Percentiles rank a stretch among this genome's conserved stretches.
Conservation (phyloP, 2,797 vertebrate genomes). For the Sebastes hubbsi region DNA sequence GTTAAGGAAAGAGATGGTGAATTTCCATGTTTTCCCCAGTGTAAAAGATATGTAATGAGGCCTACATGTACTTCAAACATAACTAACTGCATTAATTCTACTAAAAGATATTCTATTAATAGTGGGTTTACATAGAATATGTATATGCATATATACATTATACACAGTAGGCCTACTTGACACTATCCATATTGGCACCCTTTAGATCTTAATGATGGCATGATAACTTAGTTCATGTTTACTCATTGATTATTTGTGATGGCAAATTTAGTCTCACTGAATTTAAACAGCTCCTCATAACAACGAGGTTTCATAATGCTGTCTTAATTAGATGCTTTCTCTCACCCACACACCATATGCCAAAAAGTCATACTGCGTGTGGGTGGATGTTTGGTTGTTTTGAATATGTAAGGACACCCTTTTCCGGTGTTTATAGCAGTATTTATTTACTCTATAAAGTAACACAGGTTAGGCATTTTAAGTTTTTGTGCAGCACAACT, state of each 20-base stretch:
- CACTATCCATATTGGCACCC: not conserved
- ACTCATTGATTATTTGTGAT: constrained; percentile 14
- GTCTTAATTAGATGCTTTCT: constrained; percentile 68
- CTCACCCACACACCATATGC: constrained; percentile 73
- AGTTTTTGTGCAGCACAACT: not conserved
- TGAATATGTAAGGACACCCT: constrained; percentile 32
- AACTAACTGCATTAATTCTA: not conserved
- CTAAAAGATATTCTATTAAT: not conserved
- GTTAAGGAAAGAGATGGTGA: constrained; percentile 16
- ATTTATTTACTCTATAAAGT: constrained; percentile 15
- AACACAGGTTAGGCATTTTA: constrained; percentile 5
- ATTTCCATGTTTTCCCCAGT: constrained; percentile 18
- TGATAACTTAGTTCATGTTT: not conserved
- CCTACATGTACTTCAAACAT: constrained; percentile 12
- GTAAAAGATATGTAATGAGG: constrained; percentile 19
- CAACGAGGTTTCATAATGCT: constrained; percentile 48
- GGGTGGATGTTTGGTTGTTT: constrained; percentile 65
- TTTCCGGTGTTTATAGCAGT: constrained; percentile 9
- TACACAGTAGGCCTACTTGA: not conserved
- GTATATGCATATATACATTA: not conserved
- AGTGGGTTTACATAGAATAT: not conserved
- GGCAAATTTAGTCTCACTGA: constrained; percentile 1
- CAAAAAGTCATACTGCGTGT: constrained; percentile 48
- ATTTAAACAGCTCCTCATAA: constrained; percentile 33
- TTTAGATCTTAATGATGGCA: not conserved